Conservation (phyloP, 2,113 vertebrate genomes). For the Stigmatopora nigra region DNA sequence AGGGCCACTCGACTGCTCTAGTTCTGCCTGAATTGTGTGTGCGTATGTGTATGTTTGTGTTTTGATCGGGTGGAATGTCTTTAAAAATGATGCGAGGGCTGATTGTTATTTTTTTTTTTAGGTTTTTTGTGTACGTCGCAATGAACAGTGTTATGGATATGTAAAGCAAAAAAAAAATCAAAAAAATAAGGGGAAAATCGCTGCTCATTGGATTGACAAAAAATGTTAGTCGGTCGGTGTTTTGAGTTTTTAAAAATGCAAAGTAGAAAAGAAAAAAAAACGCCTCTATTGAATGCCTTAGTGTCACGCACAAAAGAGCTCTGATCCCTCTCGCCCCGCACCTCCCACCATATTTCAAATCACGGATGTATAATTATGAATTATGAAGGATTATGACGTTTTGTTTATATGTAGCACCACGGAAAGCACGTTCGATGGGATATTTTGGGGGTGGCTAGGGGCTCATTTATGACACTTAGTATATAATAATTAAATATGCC, state of each 20-base stretch:
- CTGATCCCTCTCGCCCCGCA: slow-evolving; percentile 20
- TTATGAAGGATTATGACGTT: background rate
- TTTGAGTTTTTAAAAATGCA: slow-evolving; percentile 48
- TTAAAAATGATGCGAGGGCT: slow-evolving; percentile 21
- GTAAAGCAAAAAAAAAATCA: slow-evolving; percentile 6
- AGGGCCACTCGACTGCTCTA: slow-evolving; percentile 60
- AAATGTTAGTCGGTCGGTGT: slow-evolving; percentile 63
- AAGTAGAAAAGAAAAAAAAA: slow-evolving; percentile 48
- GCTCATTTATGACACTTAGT: background rate
- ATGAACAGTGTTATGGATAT: slow-evolving; percentile 34
- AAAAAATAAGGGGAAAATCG: slow-evolving; percentile 18
- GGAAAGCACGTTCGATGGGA: background rate
- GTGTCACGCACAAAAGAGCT: slow-evolving; percentile 52
- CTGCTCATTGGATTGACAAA: slow-evolving; percentile 47
- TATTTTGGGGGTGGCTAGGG: too few relatives aligned
- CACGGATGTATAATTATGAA: background rate
- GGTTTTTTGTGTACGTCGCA: slow-evolving; percentile 25
- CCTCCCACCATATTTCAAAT: slow-evolving; percentile 12
- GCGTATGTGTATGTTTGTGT: slow-evolving; percentile 28
- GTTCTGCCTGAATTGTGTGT: slow-evolving; percentile 54
- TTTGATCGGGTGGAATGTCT: slow-evolving; percentile 48
- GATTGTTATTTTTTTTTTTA: slow-evolving; percentile 27
- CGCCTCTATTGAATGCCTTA: slow-evolving; percentile 66
- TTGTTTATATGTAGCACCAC: background rate
- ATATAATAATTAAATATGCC: background rate